Evolutionary conservation across 2,888 invertebrate genomes (phyloP).

Genomic region (Phymatocera aterrima): DNA sequence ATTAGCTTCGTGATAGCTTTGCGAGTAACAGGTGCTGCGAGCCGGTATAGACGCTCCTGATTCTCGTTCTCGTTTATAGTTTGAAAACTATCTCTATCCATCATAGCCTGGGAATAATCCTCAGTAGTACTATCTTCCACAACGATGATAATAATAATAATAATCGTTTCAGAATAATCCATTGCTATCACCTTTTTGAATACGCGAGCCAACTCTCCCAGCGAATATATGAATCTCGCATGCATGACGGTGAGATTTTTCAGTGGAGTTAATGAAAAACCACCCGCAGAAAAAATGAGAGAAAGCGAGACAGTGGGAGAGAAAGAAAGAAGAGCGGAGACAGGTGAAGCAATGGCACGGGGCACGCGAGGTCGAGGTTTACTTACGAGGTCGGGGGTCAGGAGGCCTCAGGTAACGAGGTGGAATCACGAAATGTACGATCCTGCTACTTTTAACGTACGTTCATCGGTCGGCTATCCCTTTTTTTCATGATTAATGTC

Average conservation of each 20-base stretch:
- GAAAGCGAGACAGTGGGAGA: not conserved
- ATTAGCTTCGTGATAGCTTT: no score
- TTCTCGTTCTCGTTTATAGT: not conserved
- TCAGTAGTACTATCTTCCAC: no score
- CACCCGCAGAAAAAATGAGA: constrained; percentile 11
- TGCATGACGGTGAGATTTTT: constrained; percentile 62
- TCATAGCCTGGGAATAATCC: not conserved
- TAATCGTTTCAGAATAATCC: no score
- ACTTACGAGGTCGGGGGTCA: constrained; percentile 47
- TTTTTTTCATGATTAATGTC: not conserved
- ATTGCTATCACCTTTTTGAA: no score
- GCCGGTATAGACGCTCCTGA: not conserved
- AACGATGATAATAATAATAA: no score
- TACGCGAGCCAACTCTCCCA: no score
- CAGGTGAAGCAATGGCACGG: not conserved
- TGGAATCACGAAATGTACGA: constrained; percentile 32
- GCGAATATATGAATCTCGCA: no score
- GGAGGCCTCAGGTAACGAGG: constrained; percentile 44
- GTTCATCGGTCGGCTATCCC: not conserved
- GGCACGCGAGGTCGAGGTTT: constrained; percentile 50
- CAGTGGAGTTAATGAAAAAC: constrained; percentile 60
- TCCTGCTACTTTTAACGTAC: constrained; percentile 9
- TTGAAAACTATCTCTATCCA: not conserved
- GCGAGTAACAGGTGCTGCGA: constrained; percentile 17
- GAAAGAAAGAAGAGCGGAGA: not conserved